Conservation (phyloP, 2,888 invertebrate genomes). For the Dicycla oo region DNA sequence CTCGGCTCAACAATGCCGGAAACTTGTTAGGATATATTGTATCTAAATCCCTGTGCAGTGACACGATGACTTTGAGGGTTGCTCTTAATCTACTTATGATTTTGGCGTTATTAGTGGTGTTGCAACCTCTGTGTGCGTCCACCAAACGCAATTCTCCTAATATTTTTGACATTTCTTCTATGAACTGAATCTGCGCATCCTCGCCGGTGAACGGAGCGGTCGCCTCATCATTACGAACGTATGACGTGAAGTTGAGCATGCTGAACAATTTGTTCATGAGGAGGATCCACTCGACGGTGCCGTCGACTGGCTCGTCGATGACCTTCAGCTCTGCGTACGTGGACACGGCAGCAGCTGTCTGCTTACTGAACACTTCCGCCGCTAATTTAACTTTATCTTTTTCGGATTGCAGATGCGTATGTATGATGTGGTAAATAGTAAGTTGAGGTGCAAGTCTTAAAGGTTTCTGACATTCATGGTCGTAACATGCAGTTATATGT, state of each 20-base stretch:
- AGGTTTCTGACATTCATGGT: slow-evolving; percentile 43
- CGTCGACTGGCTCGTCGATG: slow-evolving; percentile 44
- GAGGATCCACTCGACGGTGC: slow-evolving; percentile 58
- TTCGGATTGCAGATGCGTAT: slow-evolving; percentile 32
- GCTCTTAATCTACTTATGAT: slow-evolving; percentile 29
- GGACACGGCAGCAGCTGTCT: slow-evolving; percentile 60
- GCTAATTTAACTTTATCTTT: slow-evolving; percentile 41
- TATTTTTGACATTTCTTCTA: slow-evolving; percentile 24
- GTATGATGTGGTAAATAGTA: slow-evolving; percentile 49
- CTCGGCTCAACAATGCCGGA: slow-evolving; percentile 37
- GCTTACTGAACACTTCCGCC: slow-evolving; percentile 53
- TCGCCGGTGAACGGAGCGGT: slow-evolving; percentile 22
- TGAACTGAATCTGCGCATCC: slow-evolving; percentile 30
- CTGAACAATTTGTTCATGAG: slow-evolving; percentile 52
- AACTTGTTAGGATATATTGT: slow-evolving; percentile 13
- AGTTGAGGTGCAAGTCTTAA: slow-evolving; percentile 57
- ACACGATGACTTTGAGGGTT: slow-evolving; percentile 46
- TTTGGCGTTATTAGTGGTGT: slow-evolving; percentile 5
- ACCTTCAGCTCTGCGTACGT: slow-evolving; percentile 48
- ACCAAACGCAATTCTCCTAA: slow-evolving; percentile 41
- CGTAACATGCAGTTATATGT: slow-evolving; percentile 54
- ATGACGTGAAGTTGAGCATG: slow-evolving; percentile 45
- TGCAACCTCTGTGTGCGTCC: slow-evolving; percentile 1
- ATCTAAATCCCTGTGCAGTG: slow-evolving; percentile 36
- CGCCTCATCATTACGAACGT: slow-evolving; percentile 9